These are phyloP conservation scores for Telmatherina bonti DNA, from an alignment of 2,797 vertebrate genomes.

Conservation along the genomic window DNA sequence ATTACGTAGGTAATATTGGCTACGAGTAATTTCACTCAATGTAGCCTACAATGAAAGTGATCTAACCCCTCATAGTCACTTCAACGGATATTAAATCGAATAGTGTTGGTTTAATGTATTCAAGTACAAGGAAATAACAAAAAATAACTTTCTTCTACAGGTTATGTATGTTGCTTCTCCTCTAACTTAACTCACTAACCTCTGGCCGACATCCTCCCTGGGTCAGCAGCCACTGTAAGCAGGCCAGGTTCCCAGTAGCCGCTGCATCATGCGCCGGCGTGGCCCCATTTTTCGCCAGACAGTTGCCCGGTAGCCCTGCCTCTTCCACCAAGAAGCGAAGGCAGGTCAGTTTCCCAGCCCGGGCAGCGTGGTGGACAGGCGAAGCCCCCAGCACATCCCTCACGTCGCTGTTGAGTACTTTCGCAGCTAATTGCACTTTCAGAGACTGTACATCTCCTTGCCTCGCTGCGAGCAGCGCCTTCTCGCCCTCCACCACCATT, in stretches of 20 bases:
- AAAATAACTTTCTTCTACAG: neutral
- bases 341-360: slow-evolving; percentile 89
- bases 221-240: slow-evolving; percentile 93
- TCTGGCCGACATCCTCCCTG: slow-evolving; percentile 88
- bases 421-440: slow-evolving; percentile 80
- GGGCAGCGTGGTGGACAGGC: slow-evolving; percentile 91
- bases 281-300: slow-evolving; percentile 90
- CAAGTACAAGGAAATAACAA: neutral
- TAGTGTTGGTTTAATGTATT: neutral
- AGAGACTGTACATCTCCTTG: slow-evolving; percentile 90
- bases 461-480: slow-evolving; percentile 87
- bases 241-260: slow-evolving; percentile 93
- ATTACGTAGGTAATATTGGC: neutral
- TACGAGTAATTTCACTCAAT: neutral
- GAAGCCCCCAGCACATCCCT: slow-evolving; percentile 90
- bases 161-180: neutral
- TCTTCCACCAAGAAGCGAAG: slow-evolving; percentile 93
- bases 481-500: slow-evolving; percentile 90
- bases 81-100: neutral
- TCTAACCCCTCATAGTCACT: neutral
- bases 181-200: slow-evolving; percentile 79
- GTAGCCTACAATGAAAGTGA: neutral
- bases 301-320: slow-evolving; percentile 81
- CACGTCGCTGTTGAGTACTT: slow-evolving; percentile 79
- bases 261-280: slow-evolving; percentile 95